Base-by-base conservation (phyloP, 2,797 vertebrate species). In the Chloroceryle amazona region DNA sequence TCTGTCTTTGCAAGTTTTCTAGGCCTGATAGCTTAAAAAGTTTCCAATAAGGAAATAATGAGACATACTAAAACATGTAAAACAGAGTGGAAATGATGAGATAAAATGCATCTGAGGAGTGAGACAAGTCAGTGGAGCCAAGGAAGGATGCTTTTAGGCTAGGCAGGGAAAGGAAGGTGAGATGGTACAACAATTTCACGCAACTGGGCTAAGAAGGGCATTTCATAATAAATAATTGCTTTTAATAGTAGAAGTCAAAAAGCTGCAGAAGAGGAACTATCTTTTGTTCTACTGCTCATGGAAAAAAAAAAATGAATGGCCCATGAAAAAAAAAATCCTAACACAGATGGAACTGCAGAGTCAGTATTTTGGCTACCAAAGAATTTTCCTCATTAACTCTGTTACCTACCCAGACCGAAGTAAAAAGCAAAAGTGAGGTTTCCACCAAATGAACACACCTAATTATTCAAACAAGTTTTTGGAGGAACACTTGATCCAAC, bases 21-120 rank as follows among this genome's bases (percentile, higher is more conserved):
- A 70, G 82, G 39, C 10, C 72, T 35, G 58, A 74, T 79, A 87
- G 57, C 65, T 92, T 88, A 49, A 89, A 94, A 86, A 89, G 55
- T 37, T 83, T 84, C 82, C 65, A 54, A 71, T 72, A 76, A 49
- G 63, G 81, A 94, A 96, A 97, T 87, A 95, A 94, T 17, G 37
- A 72, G 55, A 74, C 35, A 57, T 25, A 63, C 39, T 78, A 76
- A 85, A 94, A 11, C 44, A 81, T 16, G 62, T 86, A 89, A 83
- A 93, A 80, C 51, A 68, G 74, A 90, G 86, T 5, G 1, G 67
- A 96, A 97, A 90, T 19, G 13, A 81, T 49, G 70, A 94, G 83
- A 89, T 58, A 88, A 89, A 96, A 95, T 67, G 68, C 89, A 13
- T 65, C 44, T 25, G 70, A 58, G 72, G 90, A 90, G 42, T 19